phyloP scores from a whole-genome alignment of 35 echinoderm and acorn worm species.

The Holothuria glaberrima region DNA sequence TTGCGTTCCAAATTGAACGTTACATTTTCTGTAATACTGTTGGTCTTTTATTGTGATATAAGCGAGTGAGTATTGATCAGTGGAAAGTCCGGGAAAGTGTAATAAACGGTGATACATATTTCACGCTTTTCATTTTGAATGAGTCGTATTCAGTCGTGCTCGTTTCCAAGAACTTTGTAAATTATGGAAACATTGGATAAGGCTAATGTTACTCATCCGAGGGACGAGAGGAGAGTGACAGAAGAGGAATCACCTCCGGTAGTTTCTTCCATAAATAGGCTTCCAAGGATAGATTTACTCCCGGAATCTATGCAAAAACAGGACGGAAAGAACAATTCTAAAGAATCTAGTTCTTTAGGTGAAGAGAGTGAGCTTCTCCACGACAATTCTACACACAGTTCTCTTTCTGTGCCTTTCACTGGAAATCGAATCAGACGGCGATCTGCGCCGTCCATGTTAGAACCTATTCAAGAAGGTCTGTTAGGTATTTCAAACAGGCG shows the following conservation, averaged over 20 bases:
- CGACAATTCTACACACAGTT: neutral
- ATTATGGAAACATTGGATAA: too few species aligned
- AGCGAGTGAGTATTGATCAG: too few species aligned
- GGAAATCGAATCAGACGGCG: slow-evolving; percentile 25
- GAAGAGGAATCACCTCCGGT: neutral
- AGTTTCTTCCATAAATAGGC: neutral
- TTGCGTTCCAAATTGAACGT: too few species aligned
- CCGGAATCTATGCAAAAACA: neutral
- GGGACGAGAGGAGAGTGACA: too few species aligned
- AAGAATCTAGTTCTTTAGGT: neutral
- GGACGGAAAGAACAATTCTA: neutral
- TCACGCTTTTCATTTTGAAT: too few species aligned
- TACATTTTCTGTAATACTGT: too few species aligned
- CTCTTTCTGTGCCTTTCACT: slow-evolving; percentile 38
- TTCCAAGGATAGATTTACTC: slow-evolving; percentile 9
- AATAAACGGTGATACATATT: too few species aligned
- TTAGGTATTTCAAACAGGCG: slow-evolving; percentile 22
- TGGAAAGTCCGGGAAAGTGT: too few species aligned
- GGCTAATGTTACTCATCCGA: too few species aligned
- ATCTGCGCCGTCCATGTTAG: slow-evolving; percentile 54
- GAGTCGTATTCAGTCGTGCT: too few species aligned
- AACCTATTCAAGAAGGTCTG: slow-evolving; percentile 51
- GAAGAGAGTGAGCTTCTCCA: slow-evolving; percentile 20
- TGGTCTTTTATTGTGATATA: too few species aligned
- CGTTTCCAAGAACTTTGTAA: too few species aligned